phyloP scores from a whole-genome alignment of 92 coral and sea anemone genomes.

The Palythoa grandis region DNA sequence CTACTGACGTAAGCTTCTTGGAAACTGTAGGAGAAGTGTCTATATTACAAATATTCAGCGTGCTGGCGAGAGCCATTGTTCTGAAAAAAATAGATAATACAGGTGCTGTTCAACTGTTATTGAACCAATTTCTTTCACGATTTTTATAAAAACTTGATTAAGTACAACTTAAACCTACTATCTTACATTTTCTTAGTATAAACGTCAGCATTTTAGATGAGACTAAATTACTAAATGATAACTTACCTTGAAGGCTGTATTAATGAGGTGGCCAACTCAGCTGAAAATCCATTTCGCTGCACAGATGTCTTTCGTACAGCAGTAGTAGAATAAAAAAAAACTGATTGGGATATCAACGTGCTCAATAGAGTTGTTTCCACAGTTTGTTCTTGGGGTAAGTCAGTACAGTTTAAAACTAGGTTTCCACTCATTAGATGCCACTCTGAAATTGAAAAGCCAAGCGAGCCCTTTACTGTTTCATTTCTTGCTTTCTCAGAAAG shows the following conservation, averaged over 20 bases:
- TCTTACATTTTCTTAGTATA: neutral
- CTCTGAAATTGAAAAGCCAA: conserved; percentile 1
- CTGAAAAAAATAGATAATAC: neutral
- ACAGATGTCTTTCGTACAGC: neutral
- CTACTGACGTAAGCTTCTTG: neutral
- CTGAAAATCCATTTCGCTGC: neutral
- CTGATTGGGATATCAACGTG: neutral
- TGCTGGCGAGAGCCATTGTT: conserved; percentile 2
- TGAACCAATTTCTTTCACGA: neutral
- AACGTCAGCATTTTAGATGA: too few species aligned
- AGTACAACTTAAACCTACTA: neutral
- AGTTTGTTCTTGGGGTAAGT: neutral
- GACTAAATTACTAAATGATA: too few species aligned
- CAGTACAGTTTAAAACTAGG: conserved; percentile 1
- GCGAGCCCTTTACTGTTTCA: neutral
- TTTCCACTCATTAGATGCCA: conserved; percentile 12
- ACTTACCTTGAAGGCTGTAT: conserved; percentile 31
- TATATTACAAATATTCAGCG: neutral
- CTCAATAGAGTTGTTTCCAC: neutral
- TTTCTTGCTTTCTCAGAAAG: neutral
- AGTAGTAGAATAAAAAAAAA: neutral
- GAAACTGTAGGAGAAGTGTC: conserved; percentile 8
- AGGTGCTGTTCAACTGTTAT: neutral
- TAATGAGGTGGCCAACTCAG: neutral
- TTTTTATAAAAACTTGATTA: neutral